These are phyloP conservation scores for Yponomeuta plumbellus DNA, from an alignment of 2,888 invertebrate genomes.

Conservation along the genomic window DNA sequence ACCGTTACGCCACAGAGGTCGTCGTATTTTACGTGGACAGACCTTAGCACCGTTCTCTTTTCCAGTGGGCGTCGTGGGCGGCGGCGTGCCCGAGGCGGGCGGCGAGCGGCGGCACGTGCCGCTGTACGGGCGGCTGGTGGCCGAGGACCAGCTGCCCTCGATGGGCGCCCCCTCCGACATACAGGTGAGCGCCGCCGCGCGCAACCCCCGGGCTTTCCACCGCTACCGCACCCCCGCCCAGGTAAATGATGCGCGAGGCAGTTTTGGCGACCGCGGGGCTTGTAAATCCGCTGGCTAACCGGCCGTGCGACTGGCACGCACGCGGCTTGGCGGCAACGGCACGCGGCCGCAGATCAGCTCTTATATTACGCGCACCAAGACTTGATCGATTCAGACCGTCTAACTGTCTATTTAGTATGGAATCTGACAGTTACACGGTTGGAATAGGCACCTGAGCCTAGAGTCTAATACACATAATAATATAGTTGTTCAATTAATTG, in stretches of 20 bases:
- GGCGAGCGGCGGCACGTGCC: constrained; percentile 84
- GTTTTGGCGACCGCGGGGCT: constrained; percentile 43
- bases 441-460: no score
- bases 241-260: constrained; percentile 75
- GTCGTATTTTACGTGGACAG: no score
- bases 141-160: constrained; percentile 87
- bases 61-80: constrained; percentile 70
- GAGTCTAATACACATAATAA: no score
- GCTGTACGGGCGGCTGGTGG: constrained; percentile 92
- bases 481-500: no score
- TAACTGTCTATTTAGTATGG: no score
- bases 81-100: constrained; percentile 63
- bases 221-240: constrained; percentile 64
- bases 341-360: no score
- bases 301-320: neutral
- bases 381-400: no score
- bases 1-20: no score
- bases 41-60: constrained; percentile 30
- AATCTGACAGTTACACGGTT: no score
- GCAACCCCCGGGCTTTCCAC: constrained; percentile 74
- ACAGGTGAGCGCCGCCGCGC: constrained; percentile 74
- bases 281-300: neutral
- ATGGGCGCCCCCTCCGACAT: constrained; percentile 81
- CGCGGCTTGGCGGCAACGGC: no score
- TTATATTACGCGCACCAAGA: no score